Evolutionary conservation across 2,888 invertebrate genomes (phyloP).

Genomic region (Arrhopalites spinosus): DNA sequence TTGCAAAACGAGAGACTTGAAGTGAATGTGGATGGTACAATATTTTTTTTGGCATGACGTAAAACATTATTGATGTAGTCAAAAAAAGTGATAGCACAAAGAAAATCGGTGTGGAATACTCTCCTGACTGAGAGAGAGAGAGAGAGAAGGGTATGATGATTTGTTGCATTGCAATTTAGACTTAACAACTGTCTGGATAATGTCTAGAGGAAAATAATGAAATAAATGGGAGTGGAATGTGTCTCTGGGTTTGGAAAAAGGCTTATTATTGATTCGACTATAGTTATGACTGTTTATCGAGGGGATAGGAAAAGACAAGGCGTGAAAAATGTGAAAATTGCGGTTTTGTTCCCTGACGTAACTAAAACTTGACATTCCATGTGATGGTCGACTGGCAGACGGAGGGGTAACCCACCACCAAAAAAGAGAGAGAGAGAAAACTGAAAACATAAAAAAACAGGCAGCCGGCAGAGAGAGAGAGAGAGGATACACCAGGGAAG

Average conservation of each 20-base stretch:
- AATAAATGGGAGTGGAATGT: neutral
- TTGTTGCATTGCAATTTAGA: neutral
- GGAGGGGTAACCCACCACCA: neutral
- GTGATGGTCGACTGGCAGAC: neutral
- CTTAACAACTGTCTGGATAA: neutral
- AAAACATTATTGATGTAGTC: too few species aligned
- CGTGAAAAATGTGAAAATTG: conserved; percentile 48
- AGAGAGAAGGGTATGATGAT: neutral
- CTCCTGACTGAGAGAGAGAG: neutral
- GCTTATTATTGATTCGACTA: conserved; percentile 27
- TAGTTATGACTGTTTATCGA: conserved; percentile 18
- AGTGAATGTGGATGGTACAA: too few species aligned
- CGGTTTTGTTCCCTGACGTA: conserved; percentile 40
- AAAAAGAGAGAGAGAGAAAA: neutral
- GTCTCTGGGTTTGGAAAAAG: neutral
- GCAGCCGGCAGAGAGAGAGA: conserved; percentile 14
- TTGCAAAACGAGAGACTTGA: too few species aligned
- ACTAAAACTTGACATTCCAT: conserved; percentile 34
- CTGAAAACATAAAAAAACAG: conserved; percentile 23
- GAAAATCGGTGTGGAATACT: too few species aligned
- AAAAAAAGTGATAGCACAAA: too few species aligned
- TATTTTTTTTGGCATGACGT: too few species aligned
- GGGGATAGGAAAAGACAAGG: conserved; percentile 31
- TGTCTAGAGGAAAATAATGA: neutral
- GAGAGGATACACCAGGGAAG: conserved; percentile 30